phyloP scores from a whole-genome alignment of 2,113 vertebrate genomes.

The Gallinago jamesoni region DNA sequence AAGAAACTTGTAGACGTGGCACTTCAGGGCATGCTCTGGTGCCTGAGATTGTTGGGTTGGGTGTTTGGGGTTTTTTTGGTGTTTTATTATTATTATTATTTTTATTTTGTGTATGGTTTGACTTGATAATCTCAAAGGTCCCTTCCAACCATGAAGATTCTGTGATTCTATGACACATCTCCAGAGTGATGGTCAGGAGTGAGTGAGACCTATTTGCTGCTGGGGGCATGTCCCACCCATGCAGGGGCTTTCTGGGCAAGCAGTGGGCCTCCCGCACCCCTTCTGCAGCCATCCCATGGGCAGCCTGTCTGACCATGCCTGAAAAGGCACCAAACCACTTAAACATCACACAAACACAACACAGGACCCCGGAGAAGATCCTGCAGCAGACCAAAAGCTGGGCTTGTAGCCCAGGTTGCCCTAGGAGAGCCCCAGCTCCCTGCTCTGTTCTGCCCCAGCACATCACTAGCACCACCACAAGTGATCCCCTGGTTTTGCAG shows the following conservation, averaged over 20 bases:
- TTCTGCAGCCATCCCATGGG: rapidly evolving
- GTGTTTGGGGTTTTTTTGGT: too few relatives aligned
- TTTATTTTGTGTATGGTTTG: too few relatives aligned
- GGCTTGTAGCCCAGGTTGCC: background rate
- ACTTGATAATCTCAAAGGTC: too few relatives aligned
- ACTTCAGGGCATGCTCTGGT: too few relatives aligned
- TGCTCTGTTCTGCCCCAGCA: background rate
- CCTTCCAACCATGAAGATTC: too few relatives aligned
- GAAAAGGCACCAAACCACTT: background rate
- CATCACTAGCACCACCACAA: background rate
- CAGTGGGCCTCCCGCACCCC: background rate
- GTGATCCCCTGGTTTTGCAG: background rate
- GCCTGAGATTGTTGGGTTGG: too few relatives aligned
- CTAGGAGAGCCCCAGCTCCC: rapidly evolving
- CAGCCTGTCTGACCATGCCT: background rate
- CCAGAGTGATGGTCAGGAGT: background rate
- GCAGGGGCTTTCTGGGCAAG: background rate
- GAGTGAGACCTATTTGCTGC: background rate
- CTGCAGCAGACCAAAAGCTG: background rate
- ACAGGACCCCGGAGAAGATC: background rate
- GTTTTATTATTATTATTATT: too few relatives aligned
- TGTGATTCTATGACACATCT: background rate
- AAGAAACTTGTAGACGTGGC: too few relatives aligned
- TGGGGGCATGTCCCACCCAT: background rate
- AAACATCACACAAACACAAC: background rate